Conservation (phyloP, 2,888 invertebrate species). For the Ormyrus rosae region DNA sequence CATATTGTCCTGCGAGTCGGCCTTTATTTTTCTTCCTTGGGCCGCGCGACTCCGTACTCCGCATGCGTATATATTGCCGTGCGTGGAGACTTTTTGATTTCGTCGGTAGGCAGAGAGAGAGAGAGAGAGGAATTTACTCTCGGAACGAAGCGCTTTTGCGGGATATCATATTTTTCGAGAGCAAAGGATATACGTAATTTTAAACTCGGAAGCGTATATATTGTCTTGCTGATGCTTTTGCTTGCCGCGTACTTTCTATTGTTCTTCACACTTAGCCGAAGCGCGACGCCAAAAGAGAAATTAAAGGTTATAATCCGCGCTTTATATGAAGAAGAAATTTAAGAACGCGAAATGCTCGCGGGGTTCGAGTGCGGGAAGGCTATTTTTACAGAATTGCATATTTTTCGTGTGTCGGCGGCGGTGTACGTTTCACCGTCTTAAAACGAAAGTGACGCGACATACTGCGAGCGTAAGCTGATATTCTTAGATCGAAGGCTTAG, state of each 20-base stretch:
- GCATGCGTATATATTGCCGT: neutral
- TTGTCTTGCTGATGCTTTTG: too few species aligned
- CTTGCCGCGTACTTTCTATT: neutral
- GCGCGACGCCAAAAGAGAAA: too few species aligned
- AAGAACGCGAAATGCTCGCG: too few species aligned
- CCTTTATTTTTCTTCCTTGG: neutral
- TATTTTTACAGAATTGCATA: neutral
- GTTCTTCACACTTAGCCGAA: neutral
- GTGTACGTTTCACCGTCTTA: neutral
- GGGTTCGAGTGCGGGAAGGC: too few species aligned
- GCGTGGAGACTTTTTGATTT: too few species aligned
- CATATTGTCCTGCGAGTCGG: constrained; percentile 25
- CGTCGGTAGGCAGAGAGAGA: too few species aligned
- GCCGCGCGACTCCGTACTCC: neutral
- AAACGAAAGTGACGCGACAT: constrained; percentile 30
- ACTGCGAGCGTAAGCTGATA: constrained; percentile 15
- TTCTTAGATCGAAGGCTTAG: constrained; percentile 38
- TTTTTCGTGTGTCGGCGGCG: neutral
- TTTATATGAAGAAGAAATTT: too few species aligned
- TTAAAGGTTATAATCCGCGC: too few species aligned
- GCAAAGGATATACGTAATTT: too few species aligned
- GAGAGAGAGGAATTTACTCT: too few species aligned
- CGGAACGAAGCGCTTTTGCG: too few species aligned
- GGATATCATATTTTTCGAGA: neutral
- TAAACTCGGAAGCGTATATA: too few species aligned